A percentile compares a stretch with the other conserved stretches of the same genome.
Evolutionary conservation across 2,113 vertebrate species (phyloP).

Genomic region (Trachemys scripta): DNA sequence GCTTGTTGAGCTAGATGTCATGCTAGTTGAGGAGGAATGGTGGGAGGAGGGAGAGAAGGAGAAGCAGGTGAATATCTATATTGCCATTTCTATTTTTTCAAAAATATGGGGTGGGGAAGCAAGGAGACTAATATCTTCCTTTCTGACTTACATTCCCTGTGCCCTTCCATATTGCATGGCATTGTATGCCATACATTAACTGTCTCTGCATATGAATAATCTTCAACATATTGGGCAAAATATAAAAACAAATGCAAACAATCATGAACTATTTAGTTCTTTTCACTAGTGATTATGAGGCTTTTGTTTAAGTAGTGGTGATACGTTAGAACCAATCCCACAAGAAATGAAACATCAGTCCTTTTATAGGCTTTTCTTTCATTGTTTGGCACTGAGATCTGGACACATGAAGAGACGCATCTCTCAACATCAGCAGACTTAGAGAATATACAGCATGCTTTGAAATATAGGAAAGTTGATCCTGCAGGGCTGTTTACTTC

Average conservation of each 20-base stretch:
- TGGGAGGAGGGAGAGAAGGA: background rate
- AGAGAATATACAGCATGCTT: constrained; percentile 34
- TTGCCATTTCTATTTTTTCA: background rate
- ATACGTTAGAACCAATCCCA: background rate
- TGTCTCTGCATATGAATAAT: background rate
- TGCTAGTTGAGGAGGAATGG: background rate
- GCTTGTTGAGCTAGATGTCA: background rate
- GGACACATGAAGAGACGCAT: background rate
- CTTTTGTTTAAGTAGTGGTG: constrained; percentile 16
- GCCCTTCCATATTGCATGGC: background rate
- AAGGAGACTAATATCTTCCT: background rate
- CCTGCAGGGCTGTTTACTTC: constrained; percentile 67
- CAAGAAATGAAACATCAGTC: background rate
- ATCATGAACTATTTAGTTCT: background rate
- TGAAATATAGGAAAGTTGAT: constrained; percentile 43
- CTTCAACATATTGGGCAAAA: background rate
- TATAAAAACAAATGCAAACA: background rate
- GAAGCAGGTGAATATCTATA: background rate
- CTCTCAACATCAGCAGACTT: constrained; percentile 66
- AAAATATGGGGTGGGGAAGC: background rate
- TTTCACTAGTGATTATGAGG: background rate
- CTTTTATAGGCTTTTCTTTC: background rate
- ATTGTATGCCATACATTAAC: background rate
- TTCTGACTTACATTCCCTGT: background rate
- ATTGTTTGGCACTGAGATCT: constrained; percentile 22